These are phyloP conservation scores for Pipistrellus pygmaeus DNA, from an alignment of 2,797 vertebrate genomes.

Conservation along the genomic window DNA sequence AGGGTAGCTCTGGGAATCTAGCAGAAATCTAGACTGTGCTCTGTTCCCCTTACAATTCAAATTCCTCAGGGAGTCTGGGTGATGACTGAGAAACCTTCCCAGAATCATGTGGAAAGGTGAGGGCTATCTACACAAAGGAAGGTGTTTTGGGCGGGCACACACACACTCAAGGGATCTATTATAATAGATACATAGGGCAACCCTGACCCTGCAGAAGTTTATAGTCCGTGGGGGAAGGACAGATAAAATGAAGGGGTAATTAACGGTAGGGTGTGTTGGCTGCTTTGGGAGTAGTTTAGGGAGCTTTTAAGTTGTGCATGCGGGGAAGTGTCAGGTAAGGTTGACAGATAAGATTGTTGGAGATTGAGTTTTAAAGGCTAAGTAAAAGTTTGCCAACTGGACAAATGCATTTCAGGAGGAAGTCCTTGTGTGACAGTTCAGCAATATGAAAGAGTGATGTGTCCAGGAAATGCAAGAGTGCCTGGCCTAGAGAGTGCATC, in stretches of 20 bases:
- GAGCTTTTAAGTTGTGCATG: not conserved
- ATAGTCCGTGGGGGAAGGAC: not conserved
- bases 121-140: not conserved
- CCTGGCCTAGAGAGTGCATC: not conserved
- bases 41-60: not conserved
- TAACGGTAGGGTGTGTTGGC: not conserved
- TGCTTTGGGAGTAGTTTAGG: not conserved
- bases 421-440: not conserved
- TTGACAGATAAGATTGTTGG: not conserved
- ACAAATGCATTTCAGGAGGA: not conserved
- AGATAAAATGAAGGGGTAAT: not conserved
- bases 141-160: not conserved
- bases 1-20: not conserved
- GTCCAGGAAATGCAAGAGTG: not conserved
- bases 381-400: not conserved
- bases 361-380: slow-evolving; percentile 6
- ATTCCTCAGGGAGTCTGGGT: not conserved
- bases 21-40: not conserved
- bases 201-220: not conserved
- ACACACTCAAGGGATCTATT: not conserved
- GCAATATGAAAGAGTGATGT: not conserved
- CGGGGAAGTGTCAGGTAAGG: not conserved
- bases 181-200: not conserved
- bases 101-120: not conserved
- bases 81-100: not conserved